Evolutionary conservation across 2,888 invertebrate species (phyloP), one percentile per base, ranked within the genome.

Genomic region (Agrenia bidenticulata): DNA sequence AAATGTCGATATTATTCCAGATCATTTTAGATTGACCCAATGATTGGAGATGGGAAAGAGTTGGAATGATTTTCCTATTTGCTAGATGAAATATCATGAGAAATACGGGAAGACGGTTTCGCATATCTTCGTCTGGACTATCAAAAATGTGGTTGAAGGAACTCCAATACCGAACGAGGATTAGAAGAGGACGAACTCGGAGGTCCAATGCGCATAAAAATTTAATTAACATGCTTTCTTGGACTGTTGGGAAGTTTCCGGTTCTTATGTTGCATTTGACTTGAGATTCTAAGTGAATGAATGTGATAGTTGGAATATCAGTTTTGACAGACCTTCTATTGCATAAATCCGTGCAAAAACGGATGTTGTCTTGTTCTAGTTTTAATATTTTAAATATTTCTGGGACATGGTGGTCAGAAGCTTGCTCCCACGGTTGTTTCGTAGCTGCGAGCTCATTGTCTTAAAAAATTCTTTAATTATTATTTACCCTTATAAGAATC

Each of bases 71-170:
- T 21, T 45, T 45, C 15, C 49, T 37, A 45, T 58, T 58, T 2
- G 58, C 13, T 39, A 58, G 45, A 23, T 58, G 58, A 17, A 58
- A 58, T 1, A 58, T 13, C 58, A 58, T 58, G 2, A 58, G 27
- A 9, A 58, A 23, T 1, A 58, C 27, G 5, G 23, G 15, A 13
- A 58, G 26, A 13, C 58, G 23, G n/a, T 57, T 57, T 23, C 42
- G 9, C 7, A 17, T 45, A 15, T 58, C 41, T 45, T 58, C 24
- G 2, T 27, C 32, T 17, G n/a, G 21, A 2, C 32, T n/a, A 11
- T 57, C 56, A 4, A 57, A 13, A 21, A 45, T 49, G 5, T 23
- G 24, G 27, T 42, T 21, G 17, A 45, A 21, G 5, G 45, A 45
- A 13, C 41, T 23, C 58, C 58, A 58, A 58, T 58, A 58, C 24